Conservation (phyloP, 2,888 invertebrate species). For the Prosopocoilus inquinatus region DNA sequence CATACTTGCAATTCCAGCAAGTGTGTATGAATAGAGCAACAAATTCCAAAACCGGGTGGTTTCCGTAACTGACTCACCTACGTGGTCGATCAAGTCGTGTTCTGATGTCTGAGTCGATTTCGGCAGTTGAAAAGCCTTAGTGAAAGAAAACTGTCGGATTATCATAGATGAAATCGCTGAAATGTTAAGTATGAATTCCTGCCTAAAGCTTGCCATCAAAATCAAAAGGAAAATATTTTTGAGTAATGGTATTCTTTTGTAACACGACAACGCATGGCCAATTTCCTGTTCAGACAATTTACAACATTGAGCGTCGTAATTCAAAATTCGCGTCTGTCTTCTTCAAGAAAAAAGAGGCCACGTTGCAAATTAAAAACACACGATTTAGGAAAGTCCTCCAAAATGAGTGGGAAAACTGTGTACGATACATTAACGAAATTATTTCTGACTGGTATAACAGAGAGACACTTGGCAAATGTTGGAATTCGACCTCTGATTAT, state of each 20-base stretch:
- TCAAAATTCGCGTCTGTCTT: too few species aligned
- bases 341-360: too few species aligned
- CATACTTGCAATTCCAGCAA: conserved; percentile 6
- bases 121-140: conserved; percentile 9
- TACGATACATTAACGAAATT: too few species aligned
- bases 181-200: too few species aligned
- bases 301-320: too few species aligned
- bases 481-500: too few species aligned
- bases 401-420: too few species aligned
- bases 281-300: too few species aligned
- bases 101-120: conserved; percentile 7
- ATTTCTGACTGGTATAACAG: too few species aligned
- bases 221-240: background rate
- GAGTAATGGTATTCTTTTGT: background rate
- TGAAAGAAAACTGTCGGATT: conserved; percentile 9
- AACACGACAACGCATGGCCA: background rate
- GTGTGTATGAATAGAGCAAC: conserved; percentile 9
- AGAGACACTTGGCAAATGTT: too few species aligned
- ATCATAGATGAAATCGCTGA: conserved; percentile 4
- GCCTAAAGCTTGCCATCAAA: background rate
- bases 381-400: too few species aligned
- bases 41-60: conserved; percentile 8
- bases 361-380: too few species aligned
- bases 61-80: conserved; percentile 3
- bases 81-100: conserved; percentile 3